These are phyloP conservation scores for Tympanoctomys barrerae DNA, from an alignment of 2,797 vertebrate species.

Conservation along the genomic window DNA sequence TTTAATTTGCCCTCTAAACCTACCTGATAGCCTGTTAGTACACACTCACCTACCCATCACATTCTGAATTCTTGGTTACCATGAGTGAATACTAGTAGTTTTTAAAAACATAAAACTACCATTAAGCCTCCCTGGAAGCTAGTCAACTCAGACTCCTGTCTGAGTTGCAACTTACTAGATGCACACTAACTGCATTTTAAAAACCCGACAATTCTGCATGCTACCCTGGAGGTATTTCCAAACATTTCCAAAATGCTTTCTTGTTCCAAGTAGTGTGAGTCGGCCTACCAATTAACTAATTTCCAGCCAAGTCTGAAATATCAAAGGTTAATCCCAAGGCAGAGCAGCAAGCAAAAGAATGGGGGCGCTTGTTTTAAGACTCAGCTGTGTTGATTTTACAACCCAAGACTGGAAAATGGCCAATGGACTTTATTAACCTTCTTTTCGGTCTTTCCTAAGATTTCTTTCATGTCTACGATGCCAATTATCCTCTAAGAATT, in stretches of 20 bases:
- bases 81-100: not conserved
- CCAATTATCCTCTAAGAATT: not conserved
- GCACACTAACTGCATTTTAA: not conserved
- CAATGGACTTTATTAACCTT: constrained; percentile 50
- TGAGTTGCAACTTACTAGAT: not conserved
- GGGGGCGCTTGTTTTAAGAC: constrained; percentile 56
- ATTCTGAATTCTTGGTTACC: not conserved
- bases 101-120: not conserved
- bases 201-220: not conserved
- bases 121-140: not conserved
- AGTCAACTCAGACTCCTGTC: not conserved
- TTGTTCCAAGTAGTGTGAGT: constrained; percentile 69
- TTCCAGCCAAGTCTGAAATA: constrained; percentile 78
- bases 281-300: constrained; percentile 70
- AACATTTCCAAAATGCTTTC: constrained; percentile 64
- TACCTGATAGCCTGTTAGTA: not conserved
- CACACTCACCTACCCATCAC: not conserved
- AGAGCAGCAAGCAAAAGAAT: constrained; percentile 13
- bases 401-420: constrained; percentile 55
- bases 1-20: not conserved
- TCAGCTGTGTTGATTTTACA: constrained; percentile 69
- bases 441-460: constrained; percentile 41
- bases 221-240: constrained; percentile 51
- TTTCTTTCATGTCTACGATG: constrained; percentile 50
- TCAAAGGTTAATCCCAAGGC: constrained; percentile 76